Percentiles rank a stretch among this genome's conserved stretches.
These are phyloP conservation scores for Muschampia plurimacula DNA, from an alignment of 2,888 invertebrate genomes.

Conservation along the genomic window DNA sequence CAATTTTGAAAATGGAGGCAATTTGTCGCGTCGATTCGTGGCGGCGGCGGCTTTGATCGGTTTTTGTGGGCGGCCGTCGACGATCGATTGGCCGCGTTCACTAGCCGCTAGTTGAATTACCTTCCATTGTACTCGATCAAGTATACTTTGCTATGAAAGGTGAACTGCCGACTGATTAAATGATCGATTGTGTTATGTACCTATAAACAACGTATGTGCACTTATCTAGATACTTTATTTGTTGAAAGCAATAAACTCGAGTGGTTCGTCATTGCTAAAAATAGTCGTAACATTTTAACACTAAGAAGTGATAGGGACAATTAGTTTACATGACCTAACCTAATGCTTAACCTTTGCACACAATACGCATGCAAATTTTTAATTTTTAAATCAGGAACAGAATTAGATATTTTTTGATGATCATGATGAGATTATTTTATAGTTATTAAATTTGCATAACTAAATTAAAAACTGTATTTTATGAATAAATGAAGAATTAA, in stretches of 20 bases:
- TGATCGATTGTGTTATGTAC: slow-evolving; percentile 21
- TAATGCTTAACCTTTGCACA: too few relatives aligned
- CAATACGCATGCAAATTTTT: too few relatives aligned
- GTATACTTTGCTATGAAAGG: slow-evolving; percentile 30
- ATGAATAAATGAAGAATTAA: slow-evolving; percentile 4
- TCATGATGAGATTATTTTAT: not conserved
- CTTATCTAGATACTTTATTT: not conserved
- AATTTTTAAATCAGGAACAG: too few relatives aligned
- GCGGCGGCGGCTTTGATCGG: slow-evolving; percentile 74
- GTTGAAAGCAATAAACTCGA: not conserved
- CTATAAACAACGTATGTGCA: not conserved
- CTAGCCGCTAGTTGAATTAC: slow-evolving; percentile 50
- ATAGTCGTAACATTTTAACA: not conserved
- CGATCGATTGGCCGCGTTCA: slow-evolving; percentile 65
- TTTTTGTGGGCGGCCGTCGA: slow-evolving; percentile 67
- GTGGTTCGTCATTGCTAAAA: too few relatives aligned
- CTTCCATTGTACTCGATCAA: slow-evolving; percentile 37
- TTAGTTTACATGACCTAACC: too few relatives aligned
- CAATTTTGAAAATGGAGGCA: slow-evolving; percentile 75
- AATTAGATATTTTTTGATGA: too few relatives aligned
- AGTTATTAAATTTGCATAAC: not conserved
- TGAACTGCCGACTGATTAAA: slow-evolving; percentile 35
- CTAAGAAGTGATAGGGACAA: too few relatives aligned
- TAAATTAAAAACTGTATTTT: not conserved
- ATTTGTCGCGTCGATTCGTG: slow-evolving; percentile 79